phyloP scores from a whole-genome alignment of 2,113 vertebrate species.

The Ptychochromis oligacanthus region DNA sequence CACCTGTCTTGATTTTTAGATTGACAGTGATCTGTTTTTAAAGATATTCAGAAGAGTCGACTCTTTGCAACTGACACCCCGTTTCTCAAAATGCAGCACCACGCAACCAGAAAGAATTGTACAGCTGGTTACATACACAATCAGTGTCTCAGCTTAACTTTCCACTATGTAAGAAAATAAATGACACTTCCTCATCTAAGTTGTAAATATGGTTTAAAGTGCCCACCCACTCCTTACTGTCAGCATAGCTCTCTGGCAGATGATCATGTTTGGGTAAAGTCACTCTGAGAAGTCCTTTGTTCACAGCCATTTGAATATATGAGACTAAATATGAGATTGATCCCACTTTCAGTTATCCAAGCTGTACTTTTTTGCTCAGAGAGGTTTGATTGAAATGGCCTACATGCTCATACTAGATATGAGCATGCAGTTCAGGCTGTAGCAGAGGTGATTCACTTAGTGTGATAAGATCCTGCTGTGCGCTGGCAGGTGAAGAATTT shows the following conservation, averaged over 20 bases:
- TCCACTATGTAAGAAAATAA: background rate
- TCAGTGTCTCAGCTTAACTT: no score
- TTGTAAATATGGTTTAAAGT: background rate
- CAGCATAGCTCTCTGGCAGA: background rate
- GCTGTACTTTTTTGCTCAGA: background rate
- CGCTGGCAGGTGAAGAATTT: background rate
- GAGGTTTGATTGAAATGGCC: background rate
- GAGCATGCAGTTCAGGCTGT: background rate
- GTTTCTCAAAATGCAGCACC: no score
- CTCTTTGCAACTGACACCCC: background rate
- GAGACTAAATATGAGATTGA: background rate
- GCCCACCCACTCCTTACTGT: background rate
- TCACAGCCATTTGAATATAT: background rate
- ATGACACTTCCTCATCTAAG: background rate
- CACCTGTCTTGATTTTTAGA: background rate
- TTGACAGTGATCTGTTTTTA: no score
- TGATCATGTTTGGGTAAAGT: background rate
- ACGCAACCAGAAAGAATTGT: no score
- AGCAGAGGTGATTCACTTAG: background rate
- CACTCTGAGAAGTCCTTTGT: background rate
- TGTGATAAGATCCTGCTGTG: background rate
- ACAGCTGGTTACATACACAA: no score
- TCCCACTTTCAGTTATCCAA: background rate
- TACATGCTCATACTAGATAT: fast-evolving
- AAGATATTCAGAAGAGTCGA: fast-evolving